These are phyloP conservation scores for Drosophila leonis DNA, from an alignment of 2,888 invertebrate genomes.

Conservation along the genomic window DNA sequence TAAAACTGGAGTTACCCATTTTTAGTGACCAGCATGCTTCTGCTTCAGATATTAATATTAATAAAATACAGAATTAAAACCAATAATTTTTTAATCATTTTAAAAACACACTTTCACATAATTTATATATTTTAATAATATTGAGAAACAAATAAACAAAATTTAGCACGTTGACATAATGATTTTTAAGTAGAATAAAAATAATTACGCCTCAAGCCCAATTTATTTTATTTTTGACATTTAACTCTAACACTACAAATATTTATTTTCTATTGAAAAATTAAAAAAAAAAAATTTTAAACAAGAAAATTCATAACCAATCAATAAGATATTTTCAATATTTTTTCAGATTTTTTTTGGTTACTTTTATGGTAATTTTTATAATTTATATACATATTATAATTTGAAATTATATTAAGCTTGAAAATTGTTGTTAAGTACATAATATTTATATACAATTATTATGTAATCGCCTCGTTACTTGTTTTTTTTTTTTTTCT, in stretches of 20 bases:
- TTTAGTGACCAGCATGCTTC: background rate
- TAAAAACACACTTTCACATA: background rate
- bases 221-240: background rate
- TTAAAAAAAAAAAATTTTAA: no score
- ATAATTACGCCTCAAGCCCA: background rate
- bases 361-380: background rate
- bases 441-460: background rate
- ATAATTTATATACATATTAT: background rate
- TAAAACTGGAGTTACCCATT: background rate
- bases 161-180: background rate
- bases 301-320: no score
- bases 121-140: background rate
- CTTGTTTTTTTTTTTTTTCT: no score
- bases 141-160: background rate
- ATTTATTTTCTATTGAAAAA: no score
- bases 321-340: background rate
- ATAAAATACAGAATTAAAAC: background rate
- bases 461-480: background rate
- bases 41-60: background rate
- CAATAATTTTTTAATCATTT: background rate
- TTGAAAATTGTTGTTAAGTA: background rate
- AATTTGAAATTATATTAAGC: no score
- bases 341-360: background rate
- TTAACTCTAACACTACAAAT: background rate
- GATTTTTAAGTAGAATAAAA: background rate